phyloP scores from a whole-genome alignment of 2,888 invertebrate genomes.

The Amphipyra berbera region DNA sequence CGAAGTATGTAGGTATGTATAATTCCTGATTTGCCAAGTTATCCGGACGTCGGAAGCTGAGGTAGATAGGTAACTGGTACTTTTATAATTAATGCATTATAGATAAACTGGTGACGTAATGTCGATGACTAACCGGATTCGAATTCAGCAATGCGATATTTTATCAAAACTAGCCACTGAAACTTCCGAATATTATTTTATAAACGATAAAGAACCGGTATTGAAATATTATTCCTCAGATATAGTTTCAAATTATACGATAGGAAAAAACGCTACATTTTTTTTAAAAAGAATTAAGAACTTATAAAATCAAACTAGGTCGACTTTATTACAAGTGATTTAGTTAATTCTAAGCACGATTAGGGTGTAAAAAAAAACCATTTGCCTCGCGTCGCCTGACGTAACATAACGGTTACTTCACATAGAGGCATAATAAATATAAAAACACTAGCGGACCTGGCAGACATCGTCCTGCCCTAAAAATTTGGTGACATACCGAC shows the following conservation, averaged over 20 bases:
- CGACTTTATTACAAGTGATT: slow-evolving; percentile 1
- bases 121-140: slow-evolving; percentile 16
- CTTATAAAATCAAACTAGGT: background rate
- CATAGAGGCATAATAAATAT: background rate
- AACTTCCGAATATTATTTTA: background rate
- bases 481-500: too few relatives aligned
- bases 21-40: too few relatives aligned
- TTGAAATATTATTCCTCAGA: too few relatives aligned
- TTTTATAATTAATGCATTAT: background rate
- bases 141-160: background rate
- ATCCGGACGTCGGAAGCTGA: slow-evolving; percentile 13
- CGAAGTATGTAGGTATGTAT: too few relatives aligned
- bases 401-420: slow-evolving; percentile 24
- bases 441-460: too few relatives aligned
- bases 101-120: background rate
- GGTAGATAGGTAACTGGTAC: background rate
- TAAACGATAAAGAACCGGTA: background rate
- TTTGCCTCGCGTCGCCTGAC: slow-evolving; percentile 10
- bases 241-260: too few relatives aligned
- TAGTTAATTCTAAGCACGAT: slow-evolving; percentile 5
- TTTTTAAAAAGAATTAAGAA: too few relatives aligned
- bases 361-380: slow-evolving; percentile 17
- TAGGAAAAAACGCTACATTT: too few relatives aligned
- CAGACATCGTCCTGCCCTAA: too few relatives aligned
- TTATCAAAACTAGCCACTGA: background rate